Base-by-base conservation (phyloP, 2,797 vertebrate species). In the Siniperca obscura region DNA sequence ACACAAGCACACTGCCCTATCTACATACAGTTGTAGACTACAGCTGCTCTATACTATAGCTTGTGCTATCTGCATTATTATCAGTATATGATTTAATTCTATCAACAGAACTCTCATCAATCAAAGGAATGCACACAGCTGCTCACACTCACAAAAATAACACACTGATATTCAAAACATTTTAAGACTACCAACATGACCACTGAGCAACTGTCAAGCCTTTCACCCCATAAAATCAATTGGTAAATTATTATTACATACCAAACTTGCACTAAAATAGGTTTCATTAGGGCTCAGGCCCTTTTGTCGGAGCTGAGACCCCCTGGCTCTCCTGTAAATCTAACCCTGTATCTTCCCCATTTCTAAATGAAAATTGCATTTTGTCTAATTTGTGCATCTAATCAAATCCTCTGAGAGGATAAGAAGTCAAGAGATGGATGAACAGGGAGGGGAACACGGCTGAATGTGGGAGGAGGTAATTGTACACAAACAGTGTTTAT, bases 321-420 rank as follows among this genome's bases (percentile, higher is more conserved):
- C 61, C 17, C 9, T 52, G 57, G 46, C 74, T 68, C 30, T 53
- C 19, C 25, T 64, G 53, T 55, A 72, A 80, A 72, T 83, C 56
- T 27, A 52, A 60, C 36, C 14, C 12, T 12, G 25, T 59, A 60
- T 82, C 71, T 38, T 66, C 59, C n/a, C 38, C 27, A 21, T 72
- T 82, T 89, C 57, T 79, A 86, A 91, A 90, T 85, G 53, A 78
- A 85, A 86, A 88, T 74, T 85, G 52, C 16, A 83, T 81, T 91
- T 84, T 34, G 70, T 82, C 40, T 84, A 82, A 84, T 90, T 84
- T 84, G 74, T 62, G 73, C 50, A 38, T 84, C 77, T 86, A 78
- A 84, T 90, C 81, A 87, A 90, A 85, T 85, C 83, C 66, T 87
- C 74, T 16, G 62, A 61, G 79, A 84, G 69, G 64, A 70, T 75